phyloP scores from a whole-genome alignment of 2,797 vertebrate species.

The Mareca penelope region DNA sequence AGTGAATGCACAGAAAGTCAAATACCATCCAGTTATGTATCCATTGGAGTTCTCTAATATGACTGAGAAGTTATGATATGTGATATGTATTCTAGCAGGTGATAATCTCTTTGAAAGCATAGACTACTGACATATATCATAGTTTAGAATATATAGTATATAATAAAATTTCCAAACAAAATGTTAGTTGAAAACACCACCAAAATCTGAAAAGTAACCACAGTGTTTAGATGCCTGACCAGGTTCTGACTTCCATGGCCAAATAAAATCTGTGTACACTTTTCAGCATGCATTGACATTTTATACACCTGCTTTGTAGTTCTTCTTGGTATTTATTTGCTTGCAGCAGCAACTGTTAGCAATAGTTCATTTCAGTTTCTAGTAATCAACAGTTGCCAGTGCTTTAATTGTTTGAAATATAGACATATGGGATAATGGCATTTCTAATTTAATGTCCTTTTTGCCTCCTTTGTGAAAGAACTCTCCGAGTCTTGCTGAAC shows the following conservation, averaged over 20 bases:
- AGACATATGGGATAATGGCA: constrained; percentile 7
- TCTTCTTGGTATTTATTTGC: not conserved
- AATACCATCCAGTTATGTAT: not conserved
- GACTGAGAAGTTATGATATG: not conserved
- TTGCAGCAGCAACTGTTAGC: constrained; percentile 17
- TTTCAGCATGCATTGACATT: not conserved
- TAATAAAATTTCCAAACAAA: not conserved
- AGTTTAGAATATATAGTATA: not conserved
- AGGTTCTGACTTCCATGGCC: not conserved
- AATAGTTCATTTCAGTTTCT: constrained; percentile 1
- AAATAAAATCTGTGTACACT: not conserved
- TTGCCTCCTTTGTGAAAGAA: not conserved
- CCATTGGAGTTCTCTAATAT: not conserved
- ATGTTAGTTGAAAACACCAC: not conserved
- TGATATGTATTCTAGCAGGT: not conserved
- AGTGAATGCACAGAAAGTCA: not conserved
- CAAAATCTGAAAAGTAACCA: not conserved
- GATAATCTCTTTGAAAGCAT: not conserved
- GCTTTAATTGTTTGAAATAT: constrained; percentile 31
- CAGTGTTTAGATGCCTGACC: not conserved
- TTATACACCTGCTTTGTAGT: not conserved
- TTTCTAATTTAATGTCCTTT: constrained; percentile 33
- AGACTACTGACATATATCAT: fast-evolving
- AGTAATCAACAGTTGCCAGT: not conserved
- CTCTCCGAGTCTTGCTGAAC: not conserved